Percentiles rank a stretch among this genome's conserved stretches.
These are phyloP conservation scores for Riparia riparia DNA, from an alignment of 2,113 vertebrate genomes.

Conservation along the genomic window DNA sequence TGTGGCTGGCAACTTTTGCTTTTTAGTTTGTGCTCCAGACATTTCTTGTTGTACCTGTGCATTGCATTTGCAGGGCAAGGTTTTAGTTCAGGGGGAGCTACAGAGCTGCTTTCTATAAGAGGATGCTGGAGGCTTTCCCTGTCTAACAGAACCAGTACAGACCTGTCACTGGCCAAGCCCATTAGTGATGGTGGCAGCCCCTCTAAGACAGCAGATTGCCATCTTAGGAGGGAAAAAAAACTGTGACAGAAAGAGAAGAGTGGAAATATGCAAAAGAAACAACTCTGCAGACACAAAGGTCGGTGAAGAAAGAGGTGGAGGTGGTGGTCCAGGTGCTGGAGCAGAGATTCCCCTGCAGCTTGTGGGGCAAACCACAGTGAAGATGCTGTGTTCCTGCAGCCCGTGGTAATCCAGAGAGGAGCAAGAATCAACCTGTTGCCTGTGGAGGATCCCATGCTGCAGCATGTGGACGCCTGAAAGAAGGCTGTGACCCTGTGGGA, in stretches of 20 bases:
- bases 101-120: neutral
- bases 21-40: neutral
- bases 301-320: neutral
- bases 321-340: neutral
- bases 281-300: neutral
- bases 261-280: neutral
- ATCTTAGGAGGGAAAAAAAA: neutral
- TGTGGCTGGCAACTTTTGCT: accelerated
- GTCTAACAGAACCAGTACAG: neutral
- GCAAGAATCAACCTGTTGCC: neutral
- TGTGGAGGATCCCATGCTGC: neutral
- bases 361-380: neutral
- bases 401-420: neutral
- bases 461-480: no score
- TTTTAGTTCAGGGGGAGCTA: neutral
- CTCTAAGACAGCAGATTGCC: neutral
- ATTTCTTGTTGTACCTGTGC: neutral
- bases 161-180: neutral
- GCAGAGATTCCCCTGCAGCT: neutral
- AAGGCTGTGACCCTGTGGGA: neutral
- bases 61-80: neutral
- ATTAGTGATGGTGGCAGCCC: neutral
- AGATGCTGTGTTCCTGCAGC: neutral
- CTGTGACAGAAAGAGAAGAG: neutral
- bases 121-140: neutral